A percentile compares a stretch with the other conserved stretches of the same genome.
phyloP scores from a whole-genome alignment of 2,797 vertebrate genomes.

The Clamator glandarius region DNA sequence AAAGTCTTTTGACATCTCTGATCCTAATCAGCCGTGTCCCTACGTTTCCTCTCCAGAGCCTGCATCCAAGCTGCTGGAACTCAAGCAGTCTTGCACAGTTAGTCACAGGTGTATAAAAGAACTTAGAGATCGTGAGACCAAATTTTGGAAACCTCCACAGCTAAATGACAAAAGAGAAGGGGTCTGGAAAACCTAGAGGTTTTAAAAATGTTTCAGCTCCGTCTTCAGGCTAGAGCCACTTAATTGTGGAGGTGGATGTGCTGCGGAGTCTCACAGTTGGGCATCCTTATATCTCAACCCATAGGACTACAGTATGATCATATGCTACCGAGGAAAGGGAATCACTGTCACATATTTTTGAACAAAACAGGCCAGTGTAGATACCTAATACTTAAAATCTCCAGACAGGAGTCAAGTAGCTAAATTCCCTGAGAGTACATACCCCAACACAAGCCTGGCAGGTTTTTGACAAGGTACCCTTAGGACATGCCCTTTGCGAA shows the following conservation, averaged over 20 bases:
- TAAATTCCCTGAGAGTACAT: neutral
- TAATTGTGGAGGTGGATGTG: neutral
- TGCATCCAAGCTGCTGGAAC: neutral
- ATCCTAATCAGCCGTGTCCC: neutral
- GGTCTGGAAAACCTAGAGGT: neutral
- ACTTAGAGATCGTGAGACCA: neutral
- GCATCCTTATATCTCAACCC: neutral
- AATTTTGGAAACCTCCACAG: neutral
- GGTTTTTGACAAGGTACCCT: neutral
- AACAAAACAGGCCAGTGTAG: neutral
- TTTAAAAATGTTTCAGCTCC: neutral
- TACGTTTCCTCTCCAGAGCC: neutral
- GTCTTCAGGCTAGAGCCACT: neutral
- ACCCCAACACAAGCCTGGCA: neutral
- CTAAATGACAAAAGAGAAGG: neutral
- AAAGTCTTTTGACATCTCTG: neutral
- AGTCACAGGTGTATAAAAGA: neutral
- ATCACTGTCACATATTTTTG: neutral
- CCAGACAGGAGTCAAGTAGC: neutral
- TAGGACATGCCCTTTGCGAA: neutral
- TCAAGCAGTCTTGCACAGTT: neutral
- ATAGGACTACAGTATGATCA: neutral
- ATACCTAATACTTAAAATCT: neutral
- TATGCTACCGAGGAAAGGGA: fast-evolving
- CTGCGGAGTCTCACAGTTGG: neutral